Evolutionary conservation across 2,888 invertebrate species (phyloP).

Genomic region (Heteromurus nitidus): DNA sequence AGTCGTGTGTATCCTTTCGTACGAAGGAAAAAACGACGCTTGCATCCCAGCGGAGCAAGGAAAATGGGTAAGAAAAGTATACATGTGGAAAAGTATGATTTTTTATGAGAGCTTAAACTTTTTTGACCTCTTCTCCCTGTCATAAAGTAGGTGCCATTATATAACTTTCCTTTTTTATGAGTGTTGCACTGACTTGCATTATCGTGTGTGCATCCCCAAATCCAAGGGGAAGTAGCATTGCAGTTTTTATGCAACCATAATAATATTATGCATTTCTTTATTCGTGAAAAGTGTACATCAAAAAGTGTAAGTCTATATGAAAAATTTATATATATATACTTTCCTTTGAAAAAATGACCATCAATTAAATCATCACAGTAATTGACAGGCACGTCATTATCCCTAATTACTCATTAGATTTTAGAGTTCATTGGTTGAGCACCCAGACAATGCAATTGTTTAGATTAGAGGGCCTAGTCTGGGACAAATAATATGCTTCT

Average conservation of each 20-base stretch:
- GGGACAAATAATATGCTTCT: no score
- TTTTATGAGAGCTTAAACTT: constrained; percentile 18
- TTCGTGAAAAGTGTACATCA: not conserved
- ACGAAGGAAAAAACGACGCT: not conserved
- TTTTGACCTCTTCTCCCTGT: constrained; percentile 23
- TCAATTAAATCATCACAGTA: not conserved
- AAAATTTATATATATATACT: no score
- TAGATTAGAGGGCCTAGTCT: no score
- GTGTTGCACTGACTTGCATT: not conserved
- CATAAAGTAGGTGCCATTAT: constrained; percentile 11
- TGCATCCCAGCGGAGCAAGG: not conserved
- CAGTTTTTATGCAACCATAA: not conserved
- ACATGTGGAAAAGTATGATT: not conserved
- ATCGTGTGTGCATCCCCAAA: not conserved
- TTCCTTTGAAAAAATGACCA: no score
- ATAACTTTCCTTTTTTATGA: not conserved
- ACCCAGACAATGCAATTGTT: no score
- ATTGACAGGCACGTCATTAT: not conserved
- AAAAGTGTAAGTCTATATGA: not conserved
- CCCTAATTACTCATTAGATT: no score
- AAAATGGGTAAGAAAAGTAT: constrained; percentile 45
- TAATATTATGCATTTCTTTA: not conserved
- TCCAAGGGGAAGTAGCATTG: not conserved
- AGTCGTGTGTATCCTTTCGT: not conserved
- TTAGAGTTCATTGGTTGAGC: no score